phyloP scores from a whole-genome alignment of 2,797 vertebrate species.

The Sebastes trivittatus region DNA sequence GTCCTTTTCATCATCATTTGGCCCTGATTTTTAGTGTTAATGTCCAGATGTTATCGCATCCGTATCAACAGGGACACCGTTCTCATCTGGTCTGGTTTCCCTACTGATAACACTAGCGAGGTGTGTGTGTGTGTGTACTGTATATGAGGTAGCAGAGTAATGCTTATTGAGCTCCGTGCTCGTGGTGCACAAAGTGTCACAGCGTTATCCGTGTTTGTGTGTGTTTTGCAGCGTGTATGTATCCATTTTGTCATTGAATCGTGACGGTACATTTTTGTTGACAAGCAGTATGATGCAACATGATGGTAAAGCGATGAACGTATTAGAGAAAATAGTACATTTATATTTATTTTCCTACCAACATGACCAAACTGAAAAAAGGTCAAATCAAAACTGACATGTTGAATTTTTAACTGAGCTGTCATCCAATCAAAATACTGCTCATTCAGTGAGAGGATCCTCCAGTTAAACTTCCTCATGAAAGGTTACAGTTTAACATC shows the following conservation, averaged over 20 bases:
- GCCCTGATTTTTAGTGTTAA: conserved; percentile 43
- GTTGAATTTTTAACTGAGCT: background rate
- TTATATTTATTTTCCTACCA: background rate
- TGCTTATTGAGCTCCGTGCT: conserved; percentile 5
- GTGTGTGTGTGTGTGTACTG: background rate
- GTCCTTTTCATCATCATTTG: conserved; percentile 52
- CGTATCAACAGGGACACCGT: conserved; percentile 44
- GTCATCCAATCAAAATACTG: background rate
- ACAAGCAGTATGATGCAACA: background rate
- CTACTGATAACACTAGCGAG: conserved; percentile 36
- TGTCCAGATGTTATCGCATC: conserved; percentile 56
- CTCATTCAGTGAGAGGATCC: background rate
- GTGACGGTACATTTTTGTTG: background rate
- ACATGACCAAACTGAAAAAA: background rate
- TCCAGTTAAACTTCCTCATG: background rate
- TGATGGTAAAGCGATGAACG: background rate
- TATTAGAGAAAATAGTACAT: background rate
- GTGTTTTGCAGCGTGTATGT: background rate
- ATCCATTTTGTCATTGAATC: background rate
- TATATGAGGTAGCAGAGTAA: background rate
- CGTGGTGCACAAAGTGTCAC: background rate
- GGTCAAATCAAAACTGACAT: too few species aligned
- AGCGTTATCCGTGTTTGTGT: background rate
- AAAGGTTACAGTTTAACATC: background rate
- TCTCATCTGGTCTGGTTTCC: conserved; percentile 46